Evolutionary conservation across 1,140 invertebrate genomes (phyloP).

Genomic region (Planococcus citri): DNA sequence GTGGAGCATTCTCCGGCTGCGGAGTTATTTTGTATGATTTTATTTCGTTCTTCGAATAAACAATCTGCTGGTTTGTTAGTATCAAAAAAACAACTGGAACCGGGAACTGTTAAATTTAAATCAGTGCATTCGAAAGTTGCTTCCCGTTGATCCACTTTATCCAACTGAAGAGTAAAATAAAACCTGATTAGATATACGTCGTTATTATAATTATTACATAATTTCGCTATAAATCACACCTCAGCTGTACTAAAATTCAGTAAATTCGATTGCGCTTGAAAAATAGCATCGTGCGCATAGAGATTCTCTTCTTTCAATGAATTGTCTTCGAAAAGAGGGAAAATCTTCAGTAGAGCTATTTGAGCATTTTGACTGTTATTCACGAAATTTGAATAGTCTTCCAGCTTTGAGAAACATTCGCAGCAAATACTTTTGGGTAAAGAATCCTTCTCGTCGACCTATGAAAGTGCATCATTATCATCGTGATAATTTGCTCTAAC

Average conservation of each 20-base stretch:
- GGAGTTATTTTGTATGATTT: background rate
- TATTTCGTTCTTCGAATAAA: background rate
- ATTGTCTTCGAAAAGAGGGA: constrained; percentile 16
- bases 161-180: no score
- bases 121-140: background rate
- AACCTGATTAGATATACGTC: background rate
- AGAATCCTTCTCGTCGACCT: constrained; percentile 25
- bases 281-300: background rate
- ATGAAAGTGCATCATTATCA: constrained; percentile 1
- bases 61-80: background rate
- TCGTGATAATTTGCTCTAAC: background rate
- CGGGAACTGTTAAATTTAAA: background rate
- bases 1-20: background rate
- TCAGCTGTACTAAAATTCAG: background rate
- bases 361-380: constrained; percentile 27
- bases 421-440: constrained; percentile 28
- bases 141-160: background rate
- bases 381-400: constrained; percentile 27
- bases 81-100: background rate
- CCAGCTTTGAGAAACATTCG: constrained; percentile 27
- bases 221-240: no score
- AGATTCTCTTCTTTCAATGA: constrained; percentile 1
- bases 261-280: background rate
- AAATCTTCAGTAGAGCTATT: constrained; percentile 24
- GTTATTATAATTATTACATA: no score